Percentiles rank a stretch among this genome's conserved stretches.
These are phyloP conservation scores for Danionella cerebrum DNA, from an alignment of 2,113 vertebrate species.

Conservation along the genomic window DNA sequence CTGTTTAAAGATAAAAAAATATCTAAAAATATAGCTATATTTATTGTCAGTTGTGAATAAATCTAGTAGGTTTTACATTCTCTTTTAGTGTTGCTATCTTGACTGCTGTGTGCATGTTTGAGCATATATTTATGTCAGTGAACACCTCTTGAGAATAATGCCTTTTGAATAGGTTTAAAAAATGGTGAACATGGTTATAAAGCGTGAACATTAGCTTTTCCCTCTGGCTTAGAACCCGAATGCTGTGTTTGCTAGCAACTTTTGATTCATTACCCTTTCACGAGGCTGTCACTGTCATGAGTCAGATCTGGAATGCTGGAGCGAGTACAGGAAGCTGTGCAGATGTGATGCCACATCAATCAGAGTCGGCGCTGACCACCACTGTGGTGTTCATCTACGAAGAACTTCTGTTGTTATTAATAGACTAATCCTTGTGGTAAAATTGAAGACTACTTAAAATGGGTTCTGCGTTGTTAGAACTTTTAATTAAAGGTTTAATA, in stretches of 20 bases:
- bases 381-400: not conserved
- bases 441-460: too few relatives aligned
- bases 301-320: not conserved
- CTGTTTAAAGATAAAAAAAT: too few relatives aligned
- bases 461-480: too few relatives aligned
- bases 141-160: not conserved
- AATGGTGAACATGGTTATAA: not conserved
- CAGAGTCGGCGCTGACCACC: not conserved
- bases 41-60: too few relatives aligned
- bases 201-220: not conserved
- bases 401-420: too few relatives aligned
- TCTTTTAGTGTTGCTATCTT: too few relatives aligned
- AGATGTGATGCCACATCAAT: not conserved
- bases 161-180: not conserved
- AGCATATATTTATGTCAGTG: not conserved
- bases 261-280: constrained; percentile 14
- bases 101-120: not conserved
- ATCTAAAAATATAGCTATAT: too few relatives aligned
- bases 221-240: not conserved
- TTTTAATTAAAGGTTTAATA: too few relatives aligned
- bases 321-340: not conserved
- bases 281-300: not conserved
- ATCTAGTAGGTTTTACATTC: too few relatives aligned
- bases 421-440: too few relatives aligned
- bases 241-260: not conserved